phyloP scores from a whole-genome alignment of 2,888 invertebrate species.

The Agrenia bidenticulata region DNA sequence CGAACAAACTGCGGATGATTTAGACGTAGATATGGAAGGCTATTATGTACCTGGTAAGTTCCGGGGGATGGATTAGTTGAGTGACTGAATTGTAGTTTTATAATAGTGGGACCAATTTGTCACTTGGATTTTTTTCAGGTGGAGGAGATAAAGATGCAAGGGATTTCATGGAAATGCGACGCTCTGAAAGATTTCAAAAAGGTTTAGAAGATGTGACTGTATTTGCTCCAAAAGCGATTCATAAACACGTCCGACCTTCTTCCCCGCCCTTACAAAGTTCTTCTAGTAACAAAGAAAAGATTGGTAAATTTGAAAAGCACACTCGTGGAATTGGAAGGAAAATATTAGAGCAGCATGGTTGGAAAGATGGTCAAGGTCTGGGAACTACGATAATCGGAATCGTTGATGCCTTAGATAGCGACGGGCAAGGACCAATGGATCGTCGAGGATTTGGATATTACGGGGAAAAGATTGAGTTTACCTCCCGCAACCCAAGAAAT shows the following conservation, averaged over 20 bases:
- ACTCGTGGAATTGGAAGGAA: conserved; percentile 59
- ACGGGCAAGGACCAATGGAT: conserved; percentile 47
- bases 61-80: too few relatives aligned
- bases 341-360: conserved; percentile 59
- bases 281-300: conserved; percentile 11
- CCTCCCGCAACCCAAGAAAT: conserved; percentile 21
- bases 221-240: conserved; percentile 25
- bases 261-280: conserved; percentile 13
- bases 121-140: conserved; percentile 37
- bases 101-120: too few relatives aligned
- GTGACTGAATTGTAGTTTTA: too few relatives aligned
- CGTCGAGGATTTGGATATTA: conserved; percentile 49
- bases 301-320: conserved; percentile 58
- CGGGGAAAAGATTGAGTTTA: conserved; percentile 47
- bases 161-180: conserved; percentile 58
- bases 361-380: conserved; percentile 60
- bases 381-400: conserved; percentile 54
- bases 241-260: conserved; percentile 1
- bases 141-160: conserved; percentile 59
- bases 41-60: conserved; percentile 58
- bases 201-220: conserved; percentile 50
- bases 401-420: conserved; percentile 43
- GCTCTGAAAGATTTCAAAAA: conserved; percentile 51
- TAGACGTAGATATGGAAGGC: conserved; percentile 62
- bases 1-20: conserved; percentile 62